Conservation (phyloP, 2,888 invertebrate genomes). For the Metopia argyrocephala region DNA sequence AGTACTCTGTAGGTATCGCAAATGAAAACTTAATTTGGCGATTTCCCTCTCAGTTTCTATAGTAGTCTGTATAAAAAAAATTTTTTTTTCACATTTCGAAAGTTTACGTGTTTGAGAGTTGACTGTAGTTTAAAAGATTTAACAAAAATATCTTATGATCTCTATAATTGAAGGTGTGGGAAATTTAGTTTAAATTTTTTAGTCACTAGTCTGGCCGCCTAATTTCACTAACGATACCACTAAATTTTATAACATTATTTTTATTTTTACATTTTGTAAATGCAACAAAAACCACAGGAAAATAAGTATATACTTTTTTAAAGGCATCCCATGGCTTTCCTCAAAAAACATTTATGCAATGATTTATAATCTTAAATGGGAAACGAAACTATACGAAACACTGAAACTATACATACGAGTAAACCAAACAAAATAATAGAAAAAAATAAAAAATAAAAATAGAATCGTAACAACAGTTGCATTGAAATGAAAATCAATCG, state of each 20-base stretch:
- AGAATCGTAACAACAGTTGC: conserved; percentile 37
- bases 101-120: no score
- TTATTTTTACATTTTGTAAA: neutral
- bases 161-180: no score
- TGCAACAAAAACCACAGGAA: conserved; percentile 29
- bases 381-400: no score
- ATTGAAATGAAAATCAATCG: conserved; percentile 20
- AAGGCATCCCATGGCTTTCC: conserved; percentile 20
- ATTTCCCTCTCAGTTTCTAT: no score
- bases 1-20: no score
- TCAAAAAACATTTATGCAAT: conserved; percentile 27
- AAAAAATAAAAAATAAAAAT: conserved; percentile 14
- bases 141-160: no score
- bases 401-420: no score
- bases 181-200: no score
- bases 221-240: conserved; percentile 4
- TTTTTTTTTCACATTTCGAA: no score
- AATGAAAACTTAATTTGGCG: no score
- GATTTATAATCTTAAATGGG: conserved; percentile 29
- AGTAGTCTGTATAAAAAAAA: no score
- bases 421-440: neutral
- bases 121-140: no score
- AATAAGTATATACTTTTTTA: neutral
- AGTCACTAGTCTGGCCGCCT: neutral
- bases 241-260: conserved; percentile 30